Evolutionary conservation across 2,113 vertebrate species (phyloP).

Genomic region (Henicopernis longicauda): DNA sequence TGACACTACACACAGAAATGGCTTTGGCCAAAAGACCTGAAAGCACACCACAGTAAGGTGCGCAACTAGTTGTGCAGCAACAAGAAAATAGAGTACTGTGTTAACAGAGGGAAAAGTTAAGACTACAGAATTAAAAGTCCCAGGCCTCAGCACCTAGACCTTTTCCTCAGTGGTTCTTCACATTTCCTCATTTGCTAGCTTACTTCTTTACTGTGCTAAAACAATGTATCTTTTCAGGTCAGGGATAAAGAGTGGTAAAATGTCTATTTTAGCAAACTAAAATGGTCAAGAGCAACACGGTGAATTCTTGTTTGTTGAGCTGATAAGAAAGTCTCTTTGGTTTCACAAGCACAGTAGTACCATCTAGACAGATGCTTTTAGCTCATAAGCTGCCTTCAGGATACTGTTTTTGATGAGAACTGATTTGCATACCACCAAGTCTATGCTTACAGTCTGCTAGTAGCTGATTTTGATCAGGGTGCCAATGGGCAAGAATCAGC

Average conservation of each 20-base stretch:
- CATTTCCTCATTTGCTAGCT: neutral
- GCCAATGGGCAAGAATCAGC: conserved; percentile 17
- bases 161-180: neutral
- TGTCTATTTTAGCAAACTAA: neutral
- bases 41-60: neutral
- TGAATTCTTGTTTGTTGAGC: neutral
- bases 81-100: neutral
- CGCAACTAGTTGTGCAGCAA: neutral
- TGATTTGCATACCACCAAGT: conserved; percentile 16
- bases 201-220: neutral
- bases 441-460: neutral
- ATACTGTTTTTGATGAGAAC: conserved; percentile 17
- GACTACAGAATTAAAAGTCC: neutral
- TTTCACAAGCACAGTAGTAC: neutral
- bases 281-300: neutral
- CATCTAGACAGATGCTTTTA: neutral
- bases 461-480: conserved; percentile 20
- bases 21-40: neutral
- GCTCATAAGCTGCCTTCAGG: conserved; percentile 16
- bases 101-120: neutral
- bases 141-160: neutral
- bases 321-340: neutral
- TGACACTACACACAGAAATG: neutral
- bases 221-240: neutral
- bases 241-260: neutral